Evolutionary conservation across 2,113 vertebrate genomes (phyloP), one percentile per base, ranked within the genome.

Genomic region (Vireo altiloquus): DNA sequence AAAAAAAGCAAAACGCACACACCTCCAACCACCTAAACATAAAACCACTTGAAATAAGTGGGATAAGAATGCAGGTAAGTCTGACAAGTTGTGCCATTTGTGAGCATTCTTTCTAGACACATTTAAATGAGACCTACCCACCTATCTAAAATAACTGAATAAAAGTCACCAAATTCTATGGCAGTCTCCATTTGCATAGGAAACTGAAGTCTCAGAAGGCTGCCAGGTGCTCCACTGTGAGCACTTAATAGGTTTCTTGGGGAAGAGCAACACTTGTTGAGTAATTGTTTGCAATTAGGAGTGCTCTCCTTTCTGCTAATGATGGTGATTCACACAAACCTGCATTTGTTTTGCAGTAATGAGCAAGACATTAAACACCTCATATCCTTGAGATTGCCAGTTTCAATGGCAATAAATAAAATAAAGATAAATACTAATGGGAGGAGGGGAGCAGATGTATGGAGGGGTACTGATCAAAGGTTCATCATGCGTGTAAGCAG

Each of bases 251-350:
- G 50, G 19, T 74, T 94, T 87, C 44, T 85, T 88, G 60, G 28
- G 52, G 54, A 96, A 92, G 39, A 89, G 44, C 52, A 91, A 50
- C 57, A 71, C 37, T 64, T 96, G 28, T 79, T 89, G 82, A 80
- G 25, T 70, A 94, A 88, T 88, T 85, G 52, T 74, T 90, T 87
- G 71, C 90, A 90, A 54, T 92, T 85, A 92, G 60, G 60, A 95
- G 40, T 8, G 2, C n/a, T 80, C 49, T 81, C 24, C 6, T 86
- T 87, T 82, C 84, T 90, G 54, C 69, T 95, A 77, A 91, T 90
- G 63, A 63, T 0, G 2, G 59, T 77, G 72, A 72, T 95, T 90
- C 79, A 66, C 30, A 77, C 33, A 87, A 90, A 92, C 27, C 15
- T 80, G 39, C 53, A 42, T 80, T 95, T 85, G 47, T 91, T 95